A percentile compares a stretch with the other conserved stretches of the same genome.
phyloP scores from a whole-genome alignment of 2,797 vertebrate species.

The Champsocephalus esox region DNA sequence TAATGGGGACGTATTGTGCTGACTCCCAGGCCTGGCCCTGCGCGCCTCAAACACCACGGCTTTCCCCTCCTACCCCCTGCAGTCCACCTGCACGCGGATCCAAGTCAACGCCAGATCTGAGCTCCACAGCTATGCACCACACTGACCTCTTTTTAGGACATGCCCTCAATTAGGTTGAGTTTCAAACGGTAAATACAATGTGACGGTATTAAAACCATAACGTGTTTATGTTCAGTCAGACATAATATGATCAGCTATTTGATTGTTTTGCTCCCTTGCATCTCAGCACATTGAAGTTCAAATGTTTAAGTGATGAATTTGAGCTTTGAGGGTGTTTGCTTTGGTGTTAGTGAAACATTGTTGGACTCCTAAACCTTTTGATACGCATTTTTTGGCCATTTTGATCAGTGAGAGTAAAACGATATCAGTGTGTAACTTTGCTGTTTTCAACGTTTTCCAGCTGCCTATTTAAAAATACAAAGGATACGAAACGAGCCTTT shows the following conservation, averaged over 20 bases:
- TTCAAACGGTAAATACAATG: neutral
- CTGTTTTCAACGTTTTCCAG: too few relatives aligned
- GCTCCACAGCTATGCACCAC: slow-evolving; percentile 52
- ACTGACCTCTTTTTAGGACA: slow-evolving; percentile 55
- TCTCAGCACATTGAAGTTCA: neutral
- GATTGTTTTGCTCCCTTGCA: slow-evolving; percentile 3
- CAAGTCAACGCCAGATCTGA: slow-evolving; percentile 67
- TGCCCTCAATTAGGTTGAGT: slow-evolving; percentile 26
- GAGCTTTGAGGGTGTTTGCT: slow-evolving; percentile 35
- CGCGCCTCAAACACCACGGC: slow-evolving; percentile 47
- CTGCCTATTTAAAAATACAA: neutral
- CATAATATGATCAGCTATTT: neutral
- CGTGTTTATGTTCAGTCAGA: neutral
- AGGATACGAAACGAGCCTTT: neutral
- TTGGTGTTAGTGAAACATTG: slow-evolving; percentile 9
- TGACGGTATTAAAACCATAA: neutral
- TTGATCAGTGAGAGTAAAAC: too few relatives aligned
- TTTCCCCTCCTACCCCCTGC: slow-evolving; percentile 73
- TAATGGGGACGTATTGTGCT: slow-evolving; percentile 77
- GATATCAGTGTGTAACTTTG: neutral
- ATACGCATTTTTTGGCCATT: neutral
- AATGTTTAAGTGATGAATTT: slow-evolving; percentile 28
- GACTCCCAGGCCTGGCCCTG: slow-evolving; percentile 72
- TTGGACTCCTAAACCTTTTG: slow-evolving; percentile 17
- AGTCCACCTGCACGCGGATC: slow-evolving; percentile 72